Conservation (phyloP, 2,888 invertebrate species). For the Folsomia candida region DNA sequence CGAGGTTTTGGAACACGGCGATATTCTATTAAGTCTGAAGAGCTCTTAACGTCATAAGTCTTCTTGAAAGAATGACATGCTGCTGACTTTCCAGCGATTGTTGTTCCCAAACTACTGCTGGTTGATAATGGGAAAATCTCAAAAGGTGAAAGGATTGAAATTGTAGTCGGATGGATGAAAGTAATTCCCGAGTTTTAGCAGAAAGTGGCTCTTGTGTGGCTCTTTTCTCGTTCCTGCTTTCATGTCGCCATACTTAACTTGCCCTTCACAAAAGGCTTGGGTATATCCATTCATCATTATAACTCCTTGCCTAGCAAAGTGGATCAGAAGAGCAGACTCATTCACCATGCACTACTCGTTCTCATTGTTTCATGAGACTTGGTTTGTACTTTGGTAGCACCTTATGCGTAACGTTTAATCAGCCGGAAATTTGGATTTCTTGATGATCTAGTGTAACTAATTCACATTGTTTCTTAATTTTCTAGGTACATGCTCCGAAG, state of each 20-base stretch:
- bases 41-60: background rate
- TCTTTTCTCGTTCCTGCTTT: background rate
- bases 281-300: background rate
- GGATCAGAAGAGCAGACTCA: too few species aligned
- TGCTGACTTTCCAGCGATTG: too few species aligned
- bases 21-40: background rate
- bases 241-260: background rate
- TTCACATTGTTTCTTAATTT: slow-evolving; percentile 25
- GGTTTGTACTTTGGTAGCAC: too few species aligned
- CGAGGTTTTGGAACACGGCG: background rate
- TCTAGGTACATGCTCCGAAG: slow-evolving; percentile 77
- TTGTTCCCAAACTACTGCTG: background rate
- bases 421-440: too few species aligned
- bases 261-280: background rate
- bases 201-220: background rate
- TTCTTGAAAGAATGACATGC: background rate
- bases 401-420: too few species aligned
- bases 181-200: background rate
- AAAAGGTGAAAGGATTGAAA: background rate
- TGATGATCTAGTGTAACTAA: background rate
- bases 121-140: background rate
- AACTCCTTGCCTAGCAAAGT: background rate
- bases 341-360: too few species aligned
- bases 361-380: too few species aligned
- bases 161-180: background rate